Percentiles rank a stretch among this genome's conserved stretches.
Evolutionary conservation across 2,113 vertebrate genomes (phyloP).

Genomic region (Vulpes ferrilata): DNA sequence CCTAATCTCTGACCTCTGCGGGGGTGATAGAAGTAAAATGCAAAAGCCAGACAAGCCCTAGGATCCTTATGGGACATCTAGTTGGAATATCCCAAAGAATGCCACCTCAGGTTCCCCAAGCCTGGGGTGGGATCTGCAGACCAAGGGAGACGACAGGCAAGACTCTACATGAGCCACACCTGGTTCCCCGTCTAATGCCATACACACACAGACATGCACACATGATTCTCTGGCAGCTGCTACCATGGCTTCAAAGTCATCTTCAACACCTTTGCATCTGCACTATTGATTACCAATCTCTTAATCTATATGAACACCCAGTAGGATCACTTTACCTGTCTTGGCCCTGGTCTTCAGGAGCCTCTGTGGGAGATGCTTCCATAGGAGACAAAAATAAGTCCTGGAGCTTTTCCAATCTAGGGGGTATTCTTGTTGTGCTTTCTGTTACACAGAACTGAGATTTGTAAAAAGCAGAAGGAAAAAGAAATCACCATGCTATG

Average conservation of each 20-base stretch:
- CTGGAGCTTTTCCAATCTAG: not conserved
- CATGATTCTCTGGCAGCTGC: not conserved
- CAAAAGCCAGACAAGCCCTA: not conserved
- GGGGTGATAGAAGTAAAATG: not conserved
- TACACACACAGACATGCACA: not conserved
- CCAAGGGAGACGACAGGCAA: not conserved
- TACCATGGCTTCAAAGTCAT: not conserved
- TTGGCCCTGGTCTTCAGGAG: not conserved
- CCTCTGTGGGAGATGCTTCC: not conserved
- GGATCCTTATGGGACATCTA: not conserved
- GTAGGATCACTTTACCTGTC: not conserved
- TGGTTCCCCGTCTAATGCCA: not conserved
- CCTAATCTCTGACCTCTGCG: not conserved
- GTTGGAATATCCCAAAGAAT: not conserved
- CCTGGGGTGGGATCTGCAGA: not conserved
- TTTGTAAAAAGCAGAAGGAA: not conserved
- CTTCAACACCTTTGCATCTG: not conserved
- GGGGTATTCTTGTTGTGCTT: not conserved
- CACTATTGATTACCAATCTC: not conserved
- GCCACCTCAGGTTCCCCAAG: not conserved
- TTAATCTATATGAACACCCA: not conserved
- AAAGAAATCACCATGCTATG: not conserved
- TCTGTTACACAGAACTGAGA: not conserved
- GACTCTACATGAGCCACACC: not conserved
- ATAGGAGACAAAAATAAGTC: not conserved